Base-by-base conservation (phyloP, 2,888 invertebrate genomes). In the Leptura quadrifasciata region DNA sequence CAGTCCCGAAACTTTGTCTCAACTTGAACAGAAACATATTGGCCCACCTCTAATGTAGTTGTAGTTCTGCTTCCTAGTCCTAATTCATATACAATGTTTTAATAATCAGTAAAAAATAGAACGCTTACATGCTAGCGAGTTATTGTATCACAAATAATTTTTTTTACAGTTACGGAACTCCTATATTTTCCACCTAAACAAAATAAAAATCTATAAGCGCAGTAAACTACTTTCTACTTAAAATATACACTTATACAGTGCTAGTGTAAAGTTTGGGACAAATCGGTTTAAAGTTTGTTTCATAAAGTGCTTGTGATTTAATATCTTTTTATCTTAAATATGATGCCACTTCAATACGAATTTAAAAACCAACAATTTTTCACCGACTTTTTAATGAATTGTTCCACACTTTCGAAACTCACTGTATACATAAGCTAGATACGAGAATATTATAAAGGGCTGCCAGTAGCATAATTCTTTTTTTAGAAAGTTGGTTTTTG, bases 101-200 rank as follows among this genome's bases (percentile, higher is more conserved):
- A 47, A 47, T 0, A n/a, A 47, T 12, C 47, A 1, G 47, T 47
- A 47, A n/a, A 47, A n/a, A 47, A 47, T 15, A 47, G n/a, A 47
- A 47, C n/a, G 47, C 27, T 67, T 68, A 35, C 68, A 35, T 68
- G 57, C 69, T 69, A 69, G 17, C 27, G 35, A 57, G 31, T 57
- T 39, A 69, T 69, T 69, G 69, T 69, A 69, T 69, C 69, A 69
- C 69, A 69, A 69, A 69, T 69, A 69, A 69, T 69, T 69, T 69
- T 39, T 57, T 55, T 27, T 18, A 24, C 12, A 57, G 0, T 47
- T 47, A 47, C 47, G 5, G 47, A n/a, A 4, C 15, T 12, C 4
- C 15, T 31, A n/a, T n/a, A 4, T n/a, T 47, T n/a, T 15, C n/a
- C 47, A 47, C 47, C 15, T n/a, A 47, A 39, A 1, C 3, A 15